Evolutionary conservation across 2,888 invertebrate genomes (phyloP), one percentile per base, ranked within the genome.

Genomic region (Netelia melanura): DNA sequence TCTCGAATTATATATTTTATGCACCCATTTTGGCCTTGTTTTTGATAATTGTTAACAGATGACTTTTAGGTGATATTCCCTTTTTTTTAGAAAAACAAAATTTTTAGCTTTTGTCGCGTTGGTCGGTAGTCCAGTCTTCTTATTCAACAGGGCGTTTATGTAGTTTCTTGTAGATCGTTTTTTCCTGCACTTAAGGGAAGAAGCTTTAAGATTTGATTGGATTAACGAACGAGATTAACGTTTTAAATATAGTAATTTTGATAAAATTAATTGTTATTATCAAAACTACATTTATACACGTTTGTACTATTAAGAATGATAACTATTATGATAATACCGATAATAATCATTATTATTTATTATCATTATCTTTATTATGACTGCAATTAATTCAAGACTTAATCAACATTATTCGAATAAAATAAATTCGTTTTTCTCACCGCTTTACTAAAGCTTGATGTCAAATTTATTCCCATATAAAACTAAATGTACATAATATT

Each of bases 101-200:
- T 21, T 21, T 21, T 21, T 21, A 21, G 21, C 21, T 21, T 21
- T 21, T 21, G 21, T 21, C 21, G 21, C 21, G 21, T 21, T 75
- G 75, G 75, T 67, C 48, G 58, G 17, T 44, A 17, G 58, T 61
- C n/a, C 81, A 23, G 76, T 75, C 70, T 44, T 21, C 56, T 64
- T 1, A 25, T 43, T 43, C 58, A 61, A 23, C 72, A 58, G 58
- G 43, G 44, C 61, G 30, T 61, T 38, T n/a, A 38, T 23, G 8
- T 38, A 30, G 6, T 30, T 38, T 61, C 58, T 5, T 17, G 48
- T 43, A 43, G 43, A 58, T 48, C 67, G 9, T 61, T 23, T 38
- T 61, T 25, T 61, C 17, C 17, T 23, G 23, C 61, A 10, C 23
- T 61, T 21, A 61, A 38, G n/a, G 11, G 17, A 25, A 67, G 44